Conservation (phyloP, 2,797 vertebrate species). For the Malacoctenus gilli region DNA sequence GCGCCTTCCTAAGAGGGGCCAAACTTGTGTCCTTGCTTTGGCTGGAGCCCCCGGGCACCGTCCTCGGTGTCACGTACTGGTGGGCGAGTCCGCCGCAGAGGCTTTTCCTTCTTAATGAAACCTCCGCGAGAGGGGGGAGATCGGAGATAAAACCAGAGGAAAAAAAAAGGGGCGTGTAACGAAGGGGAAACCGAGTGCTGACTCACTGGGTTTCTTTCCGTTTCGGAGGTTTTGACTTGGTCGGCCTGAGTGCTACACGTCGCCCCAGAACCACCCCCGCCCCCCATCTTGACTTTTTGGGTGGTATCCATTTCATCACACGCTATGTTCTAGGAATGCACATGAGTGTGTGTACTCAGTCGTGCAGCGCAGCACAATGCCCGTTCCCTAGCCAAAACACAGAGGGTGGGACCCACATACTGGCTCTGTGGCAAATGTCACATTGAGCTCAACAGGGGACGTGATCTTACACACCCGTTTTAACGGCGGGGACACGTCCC, state of each 20-base stretch:
- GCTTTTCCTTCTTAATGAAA: constrained; percentile 60
- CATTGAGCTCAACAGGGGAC: constrained; percentile 45
- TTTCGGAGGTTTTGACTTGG: constrained; percentile 1
- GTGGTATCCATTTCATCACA: constrained; percentile 56
- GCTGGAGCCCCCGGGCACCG: constrained; percentile 19
- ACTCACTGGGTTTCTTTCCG: constrained; percentile 42
- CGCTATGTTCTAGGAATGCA: constrained; percentile 39
- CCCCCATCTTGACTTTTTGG: constrained; percentile 46
- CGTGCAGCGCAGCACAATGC: constrained; percentile 59
- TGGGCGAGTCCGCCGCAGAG: constrained; percentile 37
- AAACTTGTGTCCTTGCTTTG: constrained; percentile 55
- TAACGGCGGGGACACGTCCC: constrained; percentile 27
- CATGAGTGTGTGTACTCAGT: constrained; percentile 26
- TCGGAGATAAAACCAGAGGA: constrained; percentile 57
- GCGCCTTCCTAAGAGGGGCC: constrained; percentile 28
- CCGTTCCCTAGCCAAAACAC: constrained; percentile 72
- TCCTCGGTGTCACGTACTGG: constrained; percentile 61
- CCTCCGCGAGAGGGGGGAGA: constrained; percentile 32
- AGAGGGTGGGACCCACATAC: constrained; percentile 64
- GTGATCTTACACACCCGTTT: constrained; percentile 63
- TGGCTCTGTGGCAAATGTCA: constrained; percentile 49
- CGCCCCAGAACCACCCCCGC: constrained; percentile 29
- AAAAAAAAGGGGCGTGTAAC: constrained; percentile 48
- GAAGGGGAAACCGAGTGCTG: constrained; percentile 35
- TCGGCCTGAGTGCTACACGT: constrained; percentile 1